phyloP scores from a whole-genome alignment of 30 jellyfish, hydroid and myxozoan genomes.

The Turritopsis dohrnii region DNA sequence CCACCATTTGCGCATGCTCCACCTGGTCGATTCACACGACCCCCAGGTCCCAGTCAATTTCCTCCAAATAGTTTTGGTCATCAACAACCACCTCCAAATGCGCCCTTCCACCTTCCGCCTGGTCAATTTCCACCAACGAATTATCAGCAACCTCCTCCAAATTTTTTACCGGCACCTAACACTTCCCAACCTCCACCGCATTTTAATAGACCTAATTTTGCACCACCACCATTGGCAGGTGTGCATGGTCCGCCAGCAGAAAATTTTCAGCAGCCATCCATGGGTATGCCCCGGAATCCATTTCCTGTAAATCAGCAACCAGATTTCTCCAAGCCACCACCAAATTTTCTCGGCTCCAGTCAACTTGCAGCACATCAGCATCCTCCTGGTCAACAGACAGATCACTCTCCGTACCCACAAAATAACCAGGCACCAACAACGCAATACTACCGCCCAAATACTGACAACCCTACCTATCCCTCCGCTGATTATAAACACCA shows the following conservation, averaged over 20 bases:
- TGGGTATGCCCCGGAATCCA: neutral
- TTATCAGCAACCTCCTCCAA: slow-evolving; percentile 27
- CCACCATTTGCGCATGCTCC: neutral
- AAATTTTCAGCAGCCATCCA: neutral
- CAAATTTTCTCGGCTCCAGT: neutral
- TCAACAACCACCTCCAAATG: slow-evolving; percentile 1
- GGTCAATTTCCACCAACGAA: neutral
- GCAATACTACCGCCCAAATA: neutral
- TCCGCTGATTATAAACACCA: neutral
- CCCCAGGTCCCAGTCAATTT: neutral
- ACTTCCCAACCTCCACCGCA: neutral
- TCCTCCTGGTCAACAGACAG: neutral
- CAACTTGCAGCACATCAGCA: neutral
- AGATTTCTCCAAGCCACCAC: slow-evolving; percentile 14
- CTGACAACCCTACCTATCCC: neutral
- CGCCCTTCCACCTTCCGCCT: neutral
- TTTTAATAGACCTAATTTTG: neutral
- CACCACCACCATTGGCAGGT: neutral
- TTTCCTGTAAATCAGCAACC: neutral
- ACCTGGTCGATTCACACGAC: neutral
- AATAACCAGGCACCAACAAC: neutral
- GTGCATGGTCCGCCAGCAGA: slow-evolving; percentile 12
- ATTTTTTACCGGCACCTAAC: neutral
- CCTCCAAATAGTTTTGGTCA: neutral
- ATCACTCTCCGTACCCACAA: neutral